Evolutionary conservation across 92 coral and sea anemone genomes (phyloP).

Genomic region (Epizoanthus stellaris): DNA sequence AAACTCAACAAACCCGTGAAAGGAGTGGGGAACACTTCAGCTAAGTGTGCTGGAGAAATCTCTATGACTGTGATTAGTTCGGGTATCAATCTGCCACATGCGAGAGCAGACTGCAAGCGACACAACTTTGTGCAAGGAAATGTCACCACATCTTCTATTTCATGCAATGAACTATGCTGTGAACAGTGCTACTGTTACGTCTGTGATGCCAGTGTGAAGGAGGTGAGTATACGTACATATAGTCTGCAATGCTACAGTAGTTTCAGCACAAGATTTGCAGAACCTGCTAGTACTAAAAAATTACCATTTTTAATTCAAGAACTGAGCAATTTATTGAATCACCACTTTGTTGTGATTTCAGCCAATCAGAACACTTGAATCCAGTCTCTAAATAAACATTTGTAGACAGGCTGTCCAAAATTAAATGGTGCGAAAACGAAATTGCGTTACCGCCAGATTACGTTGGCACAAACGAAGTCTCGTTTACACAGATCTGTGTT

Average conservation of each 20-base stretch:
- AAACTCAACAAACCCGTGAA: neutral
- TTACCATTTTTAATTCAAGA: no score
- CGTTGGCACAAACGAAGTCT: no score
- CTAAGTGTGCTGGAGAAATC: slow-evolving; percentile 26
- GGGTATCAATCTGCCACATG: slow-evolving; percentile 75
- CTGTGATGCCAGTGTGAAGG: slow-evolving; percentile 72
- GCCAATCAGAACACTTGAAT: no score
- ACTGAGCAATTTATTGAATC: no score
- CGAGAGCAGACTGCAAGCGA: slow-evolving; percentile 68
- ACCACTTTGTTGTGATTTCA: no score
- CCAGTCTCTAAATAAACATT: no score
- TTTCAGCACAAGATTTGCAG: no score
- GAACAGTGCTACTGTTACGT: slow-evolving; percentile 84
- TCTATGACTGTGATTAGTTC: slow-evolving; percentile 63
- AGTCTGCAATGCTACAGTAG: neutral
- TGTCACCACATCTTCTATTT: slow-evolving; percentile 51
- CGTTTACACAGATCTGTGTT: no score
- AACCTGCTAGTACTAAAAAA: no score
- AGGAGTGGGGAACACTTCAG: neutral
- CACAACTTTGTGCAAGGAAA: slow-evolving; percentile 69
- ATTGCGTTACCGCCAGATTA: no score
- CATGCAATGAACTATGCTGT: slow-evolving; percentile 72
- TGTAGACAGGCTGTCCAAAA: no score
- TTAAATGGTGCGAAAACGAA: no score
- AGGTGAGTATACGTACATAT: slow-evolving; percentile 50